phyloP scores from a whole-genome alignment of 2,113 vertebrate genomes.

The Gopherus flavomarginatus region DNA sequence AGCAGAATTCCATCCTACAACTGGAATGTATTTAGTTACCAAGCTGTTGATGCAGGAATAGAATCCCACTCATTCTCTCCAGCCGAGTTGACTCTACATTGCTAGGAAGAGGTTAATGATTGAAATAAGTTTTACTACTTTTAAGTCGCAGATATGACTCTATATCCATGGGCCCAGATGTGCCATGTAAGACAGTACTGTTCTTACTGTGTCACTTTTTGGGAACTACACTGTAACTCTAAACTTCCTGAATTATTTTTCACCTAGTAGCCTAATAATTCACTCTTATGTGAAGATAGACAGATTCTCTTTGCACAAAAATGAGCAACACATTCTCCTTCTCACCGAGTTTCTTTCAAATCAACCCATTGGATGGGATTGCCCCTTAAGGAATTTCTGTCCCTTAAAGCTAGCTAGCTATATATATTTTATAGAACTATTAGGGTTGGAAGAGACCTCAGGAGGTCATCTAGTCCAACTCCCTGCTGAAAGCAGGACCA shows the following conservation, averaged over 20 bases:
- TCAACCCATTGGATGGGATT: background rate
- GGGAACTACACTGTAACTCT: background rate
- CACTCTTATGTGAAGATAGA: background rate
- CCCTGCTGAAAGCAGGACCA: no score
- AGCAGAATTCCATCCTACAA: background rate
- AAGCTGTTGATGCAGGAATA: background rate
- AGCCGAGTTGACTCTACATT: background rate
- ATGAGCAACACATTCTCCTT: conserved; percentile 10
- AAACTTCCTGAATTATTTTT: conserved; percentile 8
- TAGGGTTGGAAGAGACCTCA: no score
- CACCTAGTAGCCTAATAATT: background rate
- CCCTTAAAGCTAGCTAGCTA: background rate
- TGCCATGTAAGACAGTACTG: background rate
- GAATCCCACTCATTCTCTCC: background rate
- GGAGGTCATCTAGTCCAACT: no score
- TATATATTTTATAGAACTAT: background rate
- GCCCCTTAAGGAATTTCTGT: background rate
- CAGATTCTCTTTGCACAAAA: background rate
- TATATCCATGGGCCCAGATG: background rate
- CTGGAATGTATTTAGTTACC: background rate
- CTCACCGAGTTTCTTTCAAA: background rate
- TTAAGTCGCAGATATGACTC: background rate
- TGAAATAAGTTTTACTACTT: background rate
- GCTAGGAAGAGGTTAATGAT: background rate
- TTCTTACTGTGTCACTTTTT: background rate